Evolutionary conservation across 2,888 invertebrate species (phyloP).

Genomic region (Microdon myrmicae): DNA sequence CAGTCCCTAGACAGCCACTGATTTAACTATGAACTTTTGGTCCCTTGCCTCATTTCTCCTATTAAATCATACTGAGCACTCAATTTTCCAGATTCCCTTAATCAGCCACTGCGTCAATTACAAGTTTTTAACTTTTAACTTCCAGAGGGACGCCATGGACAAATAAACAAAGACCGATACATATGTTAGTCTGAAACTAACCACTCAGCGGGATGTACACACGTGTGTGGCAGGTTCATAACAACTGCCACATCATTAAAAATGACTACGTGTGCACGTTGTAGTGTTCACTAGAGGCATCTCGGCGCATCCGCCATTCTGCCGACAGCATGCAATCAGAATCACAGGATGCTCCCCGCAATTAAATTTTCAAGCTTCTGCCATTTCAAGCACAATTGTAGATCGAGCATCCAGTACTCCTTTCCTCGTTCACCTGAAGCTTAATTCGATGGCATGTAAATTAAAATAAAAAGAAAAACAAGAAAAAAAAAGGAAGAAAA

Average conservation of each 20-base stretch:
- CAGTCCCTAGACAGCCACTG: too few relatives aligned
- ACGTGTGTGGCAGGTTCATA: conserved; percentile 8
- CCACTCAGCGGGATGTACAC: conserved; percentile 8
- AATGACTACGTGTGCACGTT: conserved; percentile 8
- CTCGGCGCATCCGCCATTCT: too few relatives aligned
- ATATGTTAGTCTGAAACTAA: conserved; percentile 10
- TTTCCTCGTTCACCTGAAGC: not conserved
- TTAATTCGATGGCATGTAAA: conserved; percentile 7
- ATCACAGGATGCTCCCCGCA: conserved; percentile 12
- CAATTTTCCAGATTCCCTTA: too few relatives aligned
- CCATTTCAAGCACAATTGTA: too few relatives aligned
- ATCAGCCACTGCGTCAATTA: conserved; percentile 5
- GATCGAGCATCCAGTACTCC: too few relatives aligned
- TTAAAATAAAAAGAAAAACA: conserved; percentile 10
- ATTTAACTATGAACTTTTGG: too few relatives aligned
- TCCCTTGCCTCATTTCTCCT: too few relatives aligned
- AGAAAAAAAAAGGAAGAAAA: conserved; percentile 11
- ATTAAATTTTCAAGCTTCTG: conserved; percentile 7
- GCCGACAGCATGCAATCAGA: conserved; percentile 10
- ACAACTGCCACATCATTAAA: conserved; percentile 18
- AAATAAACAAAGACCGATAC: conserved; percentile 10
- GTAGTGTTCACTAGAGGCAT: conserved; percentile 4
- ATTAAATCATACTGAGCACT: too few relatives aligned
- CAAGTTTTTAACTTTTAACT: conserved; percentile 1
- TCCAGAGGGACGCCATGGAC: not conserved